Conservation (phyloP, 37 sponge, comb jelly and placozoan species). For the Aplysina aerophoba region DNA sequence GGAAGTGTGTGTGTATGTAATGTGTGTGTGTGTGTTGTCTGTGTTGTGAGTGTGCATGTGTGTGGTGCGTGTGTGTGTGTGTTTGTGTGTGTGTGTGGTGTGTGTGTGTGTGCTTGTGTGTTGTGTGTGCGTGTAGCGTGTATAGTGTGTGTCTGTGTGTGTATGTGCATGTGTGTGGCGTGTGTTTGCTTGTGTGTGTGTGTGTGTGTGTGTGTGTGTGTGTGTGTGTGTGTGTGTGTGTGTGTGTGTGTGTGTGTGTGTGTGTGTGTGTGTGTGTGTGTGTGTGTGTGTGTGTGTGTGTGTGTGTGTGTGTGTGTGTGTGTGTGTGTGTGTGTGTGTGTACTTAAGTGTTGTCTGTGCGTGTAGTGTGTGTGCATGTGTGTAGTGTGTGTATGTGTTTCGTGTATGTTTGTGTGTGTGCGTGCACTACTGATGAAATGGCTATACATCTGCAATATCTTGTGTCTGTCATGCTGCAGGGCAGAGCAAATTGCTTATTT, state of each 20-base stretch:
- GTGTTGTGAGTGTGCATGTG: background rate
- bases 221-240: slow-evolving; percentile 37
- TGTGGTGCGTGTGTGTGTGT: background rate
- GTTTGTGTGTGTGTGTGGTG: background rate
- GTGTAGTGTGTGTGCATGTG: too few relatives aligned
- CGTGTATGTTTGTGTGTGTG: too few relatives aligned
- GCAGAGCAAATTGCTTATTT: too few relatives aligned
- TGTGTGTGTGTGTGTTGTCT: background rate
- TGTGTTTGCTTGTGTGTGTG: slow-evolving; percentile 24
- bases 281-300: slow-evolving; percentile 26
- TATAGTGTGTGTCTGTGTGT: background rate
- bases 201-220: slow-evolving; percentile 33
- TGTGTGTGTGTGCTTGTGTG: background rate
- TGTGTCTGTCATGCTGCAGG: too few relatives aligned
- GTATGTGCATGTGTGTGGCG: background rate
- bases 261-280: slow-evolving; percentile 23
- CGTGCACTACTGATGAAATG: too few relatives aligned
- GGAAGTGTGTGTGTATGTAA: background rate
- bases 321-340: slow-evolving; percentile 25
- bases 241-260: slow-evolving; percentile 35
- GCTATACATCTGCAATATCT: too few relatives aligned
- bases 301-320: slow-evolving; percentile 1
- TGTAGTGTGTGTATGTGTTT: too few relatives aligned
- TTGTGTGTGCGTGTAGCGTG: background rate
- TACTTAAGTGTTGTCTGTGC: background rate